phyloP scores from a whole-genome alignment of 2,113 vertebrate species.

The Pampusana beccarii region DNA sequence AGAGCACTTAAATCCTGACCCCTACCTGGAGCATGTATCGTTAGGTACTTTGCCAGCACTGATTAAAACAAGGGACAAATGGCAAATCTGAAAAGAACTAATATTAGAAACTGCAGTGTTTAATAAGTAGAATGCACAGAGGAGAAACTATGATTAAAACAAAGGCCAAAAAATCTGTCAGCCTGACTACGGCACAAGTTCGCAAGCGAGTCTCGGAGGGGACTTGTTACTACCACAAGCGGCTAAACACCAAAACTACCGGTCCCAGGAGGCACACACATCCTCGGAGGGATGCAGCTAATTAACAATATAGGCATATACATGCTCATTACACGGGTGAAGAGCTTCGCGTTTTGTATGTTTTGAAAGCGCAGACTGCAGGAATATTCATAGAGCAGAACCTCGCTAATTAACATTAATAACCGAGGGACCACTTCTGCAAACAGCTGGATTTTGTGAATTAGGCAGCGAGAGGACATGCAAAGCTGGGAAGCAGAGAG shows the following conservation, averaged over 20 bases:
- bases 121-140: neutral
- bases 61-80: neutral
- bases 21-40: neutral
- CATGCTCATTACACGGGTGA: neutral
- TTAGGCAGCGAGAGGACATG: neutral
- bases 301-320: neutral
- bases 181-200: neutral
- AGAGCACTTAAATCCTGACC: neutral
- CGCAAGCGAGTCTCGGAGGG: fast-evolving
- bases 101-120: neutral
- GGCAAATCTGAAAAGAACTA: neutral
- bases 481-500: neutral
- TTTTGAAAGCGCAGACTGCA: neutral
- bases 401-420: neutral
- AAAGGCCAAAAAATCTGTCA: neutral
- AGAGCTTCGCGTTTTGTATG: neutral
- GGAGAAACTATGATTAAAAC: neutral
- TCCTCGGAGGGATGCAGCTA: neutral
- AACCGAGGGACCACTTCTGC: neutral
- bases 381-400: neutral
- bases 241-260: neutral
- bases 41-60: neutral
- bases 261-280: neutral
- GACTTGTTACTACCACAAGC: neutral
- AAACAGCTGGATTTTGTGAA: neutral